phyloP scores from a whole-genome alignment of 2,888 invertebrate species.

The Eueremaeus valkanovi region DNA sequence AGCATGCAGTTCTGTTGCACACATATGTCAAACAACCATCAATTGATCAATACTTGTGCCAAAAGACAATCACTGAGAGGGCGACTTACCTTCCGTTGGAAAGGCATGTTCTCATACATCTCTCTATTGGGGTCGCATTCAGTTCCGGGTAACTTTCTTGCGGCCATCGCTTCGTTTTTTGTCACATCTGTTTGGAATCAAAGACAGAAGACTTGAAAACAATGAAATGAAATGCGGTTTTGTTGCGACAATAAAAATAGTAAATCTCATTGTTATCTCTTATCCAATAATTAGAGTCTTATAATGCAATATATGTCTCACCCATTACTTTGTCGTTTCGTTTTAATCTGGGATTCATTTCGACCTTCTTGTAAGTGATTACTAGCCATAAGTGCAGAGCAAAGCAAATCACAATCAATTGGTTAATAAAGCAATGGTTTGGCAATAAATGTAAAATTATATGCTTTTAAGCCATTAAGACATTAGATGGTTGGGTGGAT shows the following conservation, averaged over 20 bases:
- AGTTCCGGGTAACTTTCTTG: constrained; percentile 36
- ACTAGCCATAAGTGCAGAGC: neutral
- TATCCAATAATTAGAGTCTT: neutral
- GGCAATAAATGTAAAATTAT: neutral
- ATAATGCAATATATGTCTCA: neutral
- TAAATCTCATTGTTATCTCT: neutral
- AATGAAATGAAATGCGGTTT: neutral
- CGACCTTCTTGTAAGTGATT: constrained; percentile 38
- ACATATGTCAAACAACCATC: neutral
- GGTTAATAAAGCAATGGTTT: constrained; percentile 5
- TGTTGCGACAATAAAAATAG: neutral
- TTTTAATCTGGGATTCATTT: constrained; percentile 33
- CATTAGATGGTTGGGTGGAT: neutral
- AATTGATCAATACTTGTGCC: constrained; percentile 11
- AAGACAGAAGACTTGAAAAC: neutral
- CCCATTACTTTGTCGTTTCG: constrained; percentile 39
- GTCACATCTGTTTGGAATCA: neutral
- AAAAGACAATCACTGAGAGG: neutral
- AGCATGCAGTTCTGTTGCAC: constrained; percentile 8
- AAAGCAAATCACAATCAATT: neutral
- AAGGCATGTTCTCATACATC: constrained; percentile 48
- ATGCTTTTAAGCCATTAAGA: neutral
- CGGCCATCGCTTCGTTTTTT: neutral
- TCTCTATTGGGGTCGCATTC: constrained; percentile 43
- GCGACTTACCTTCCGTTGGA: constrained; percentile 44